These are phyloP conservation scores for Cyphomyrus plagiostoma DNA, from an alignment of 2,113 vertebrate genomes.

Conservation along the genomic window DNA sequence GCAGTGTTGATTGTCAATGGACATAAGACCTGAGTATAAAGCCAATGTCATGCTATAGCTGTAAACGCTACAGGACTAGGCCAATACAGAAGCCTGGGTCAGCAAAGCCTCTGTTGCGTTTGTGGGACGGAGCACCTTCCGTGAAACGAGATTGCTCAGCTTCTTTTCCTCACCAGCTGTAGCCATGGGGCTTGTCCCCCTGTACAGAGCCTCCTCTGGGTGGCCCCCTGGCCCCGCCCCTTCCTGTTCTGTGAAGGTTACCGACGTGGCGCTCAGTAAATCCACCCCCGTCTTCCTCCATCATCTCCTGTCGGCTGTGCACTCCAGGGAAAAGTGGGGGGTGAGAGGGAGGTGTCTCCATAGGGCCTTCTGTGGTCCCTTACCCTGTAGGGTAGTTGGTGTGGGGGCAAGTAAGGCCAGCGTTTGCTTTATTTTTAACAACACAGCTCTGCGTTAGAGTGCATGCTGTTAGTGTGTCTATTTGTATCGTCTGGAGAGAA, in stretches of 20 bases:
- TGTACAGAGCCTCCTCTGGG: neutral
- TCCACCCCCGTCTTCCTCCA: slow-evolving; percentile 64
- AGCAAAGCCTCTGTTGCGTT: neutral
- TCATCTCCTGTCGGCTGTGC: slow-evolving; percentile 73
- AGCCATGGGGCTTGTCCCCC: neutral
- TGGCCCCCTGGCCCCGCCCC: slow-evolving; percentile 12
- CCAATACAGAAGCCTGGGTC: neutral
- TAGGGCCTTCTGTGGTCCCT: too few relatives aligned
- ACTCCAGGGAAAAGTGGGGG: slow-evolving; percentile 76
- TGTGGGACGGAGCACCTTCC: neutral
- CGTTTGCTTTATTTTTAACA: neutral
- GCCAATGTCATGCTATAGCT: neutral
- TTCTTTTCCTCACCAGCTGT: neutral
- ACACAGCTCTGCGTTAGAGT: neutral
- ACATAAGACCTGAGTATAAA: neutral
- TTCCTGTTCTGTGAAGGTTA: slow-evolving; percentile 59
- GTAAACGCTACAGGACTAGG: neutral
- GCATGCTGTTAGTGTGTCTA: slow-evolving; percentile 36
- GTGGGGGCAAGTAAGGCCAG: neutral
- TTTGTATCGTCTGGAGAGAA: neutral
- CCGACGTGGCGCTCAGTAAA: slow-evolving; percentile 51
- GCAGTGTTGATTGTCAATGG: neutral
- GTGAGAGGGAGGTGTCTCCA: slow-evolving; percentile 36
- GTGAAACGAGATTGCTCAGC: neutral
- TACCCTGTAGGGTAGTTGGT: neutral